Evolutionary conservation across 1,140 invertebrate species (phyloP).

Genomic region (Lepidurus couesii): DNA sequence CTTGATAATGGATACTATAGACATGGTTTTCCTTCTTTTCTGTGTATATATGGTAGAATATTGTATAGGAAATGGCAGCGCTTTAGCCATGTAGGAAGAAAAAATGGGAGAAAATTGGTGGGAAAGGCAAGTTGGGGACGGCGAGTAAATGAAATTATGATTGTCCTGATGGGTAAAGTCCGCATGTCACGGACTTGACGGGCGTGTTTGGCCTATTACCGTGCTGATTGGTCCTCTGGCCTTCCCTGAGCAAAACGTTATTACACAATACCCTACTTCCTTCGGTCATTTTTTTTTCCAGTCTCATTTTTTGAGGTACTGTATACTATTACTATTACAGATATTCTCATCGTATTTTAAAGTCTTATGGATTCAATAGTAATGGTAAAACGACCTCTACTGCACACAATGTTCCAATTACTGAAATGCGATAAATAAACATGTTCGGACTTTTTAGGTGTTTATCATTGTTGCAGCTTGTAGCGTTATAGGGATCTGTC

Average conservation of each 20-base stretch:
- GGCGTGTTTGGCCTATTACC: conserved; percentile 13
- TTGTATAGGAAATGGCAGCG: too few relatives aligned
- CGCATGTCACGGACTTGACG: background rate
- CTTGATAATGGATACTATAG: too few relatives aligned
- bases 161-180: background rate
- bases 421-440: background rate
- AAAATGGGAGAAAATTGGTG: background rate
- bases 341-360: too few relatives aligned
- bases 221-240: background rate
- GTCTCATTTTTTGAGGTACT: background rate
- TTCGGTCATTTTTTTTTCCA: background rate
- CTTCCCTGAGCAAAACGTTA: background rate
- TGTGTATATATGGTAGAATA: too few relatives aligned
- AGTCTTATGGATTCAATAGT: too few relatives aligned
- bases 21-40: too few relatives aligned
- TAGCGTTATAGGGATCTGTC: too few relatives aligned
- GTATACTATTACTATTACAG: too few relatives aligned
- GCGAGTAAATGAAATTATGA: conserved; percentile 6
- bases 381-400: background rate
- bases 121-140: background rate
- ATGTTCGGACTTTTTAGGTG: background rate
- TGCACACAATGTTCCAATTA: background rate
- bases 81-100: background rate
- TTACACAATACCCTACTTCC: background rate
- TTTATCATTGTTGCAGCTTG: too few relatives aligned